Conservation (phyloP, 2,888 invertebrate species). For the Acleris cristana region DNA sequence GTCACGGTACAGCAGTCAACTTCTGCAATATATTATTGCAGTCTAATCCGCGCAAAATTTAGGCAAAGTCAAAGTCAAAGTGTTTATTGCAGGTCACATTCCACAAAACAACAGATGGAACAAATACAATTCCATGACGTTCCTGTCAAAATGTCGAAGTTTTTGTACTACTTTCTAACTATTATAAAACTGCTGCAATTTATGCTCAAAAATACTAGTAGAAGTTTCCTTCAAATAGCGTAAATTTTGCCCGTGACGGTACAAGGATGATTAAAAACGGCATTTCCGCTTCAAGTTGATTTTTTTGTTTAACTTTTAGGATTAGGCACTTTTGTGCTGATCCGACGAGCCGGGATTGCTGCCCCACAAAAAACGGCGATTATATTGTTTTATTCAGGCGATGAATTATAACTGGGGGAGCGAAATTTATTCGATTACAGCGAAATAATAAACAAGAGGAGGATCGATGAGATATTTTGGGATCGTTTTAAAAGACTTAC, state of each 20-base stretch:
- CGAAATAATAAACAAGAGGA: neutral
- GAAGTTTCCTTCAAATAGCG: no score
- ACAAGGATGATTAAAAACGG: slow-evolving; percentile 2
- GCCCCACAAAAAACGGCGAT: slow-evolving; percentile 11
- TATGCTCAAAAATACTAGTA: no score
- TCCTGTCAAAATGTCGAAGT: no score
- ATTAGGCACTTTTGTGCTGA: slow-evolving; percentile 6
- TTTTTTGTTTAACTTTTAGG: neutral
- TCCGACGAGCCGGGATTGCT: slow-evolving; percentile 2
- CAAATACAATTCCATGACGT: no score
- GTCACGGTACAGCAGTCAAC: no score
- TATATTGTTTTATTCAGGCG: slow-evolving; percentile 11
- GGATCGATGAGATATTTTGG: neutral
- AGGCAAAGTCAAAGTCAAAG: no score
- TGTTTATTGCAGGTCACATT: no score
- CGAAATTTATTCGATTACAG: slow-evolving; percentile 10
- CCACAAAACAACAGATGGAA: no score
- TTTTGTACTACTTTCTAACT: no score
- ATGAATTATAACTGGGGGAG: neutral
- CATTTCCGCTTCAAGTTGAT: neutral
- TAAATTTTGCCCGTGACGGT: neutral
- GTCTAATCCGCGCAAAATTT: no score
- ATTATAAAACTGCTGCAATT: no score
- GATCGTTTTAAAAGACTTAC: neutral
- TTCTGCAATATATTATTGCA: no score